These are phyloP conservation scores for Aplodontia rufa DNA, from an alignment of 2,113 vertebrate genomes.

Conservation along the genomic window DNA sequence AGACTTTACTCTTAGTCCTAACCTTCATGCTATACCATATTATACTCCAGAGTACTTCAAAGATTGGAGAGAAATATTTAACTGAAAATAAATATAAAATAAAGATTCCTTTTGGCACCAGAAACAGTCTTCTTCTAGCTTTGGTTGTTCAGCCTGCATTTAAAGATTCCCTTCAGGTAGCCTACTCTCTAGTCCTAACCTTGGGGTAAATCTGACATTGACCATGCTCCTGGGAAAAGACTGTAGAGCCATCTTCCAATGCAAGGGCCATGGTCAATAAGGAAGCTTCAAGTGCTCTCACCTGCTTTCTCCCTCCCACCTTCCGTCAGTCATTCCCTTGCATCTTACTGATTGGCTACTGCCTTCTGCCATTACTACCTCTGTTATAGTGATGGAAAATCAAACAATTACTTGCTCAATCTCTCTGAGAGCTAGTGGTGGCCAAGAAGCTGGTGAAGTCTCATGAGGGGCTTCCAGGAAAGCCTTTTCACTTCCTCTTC, in stretches of 20 bases:
- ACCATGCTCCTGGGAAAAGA: not conserved
- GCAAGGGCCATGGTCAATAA: not conserved
- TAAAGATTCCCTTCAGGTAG: not conserved
- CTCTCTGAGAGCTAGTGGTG: not conserved
- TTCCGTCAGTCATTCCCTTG: not conserved
- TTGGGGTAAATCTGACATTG: not conserved
- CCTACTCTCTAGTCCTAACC: not conserved
- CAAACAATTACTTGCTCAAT: not conserved
- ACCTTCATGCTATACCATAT: not conserved
- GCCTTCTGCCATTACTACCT: not conserved
- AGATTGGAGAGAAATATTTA: not conserved
- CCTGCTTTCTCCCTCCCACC: not conserved
- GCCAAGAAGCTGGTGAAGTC: not conserved
- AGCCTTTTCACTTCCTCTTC: not conserved
- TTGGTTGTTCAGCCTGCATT: not conserved
- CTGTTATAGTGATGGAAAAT: not conserved
- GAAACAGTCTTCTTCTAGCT: not conserved
- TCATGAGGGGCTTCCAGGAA: not conserved
- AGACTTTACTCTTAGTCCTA: not conserved
- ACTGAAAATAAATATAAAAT: not conserved
- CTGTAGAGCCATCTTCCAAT: not conserved
- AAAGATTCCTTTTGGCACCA: not conserved
- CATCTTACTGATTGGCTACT: not conserved
- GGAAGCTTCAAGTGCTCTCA: not conserved
- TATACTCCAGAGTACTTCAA: not conserved